Percentiles rank a stretch among this genome's conserved stretches.
These are phyloP conservation scores for Coleophora deauratella DNA, from an alignment of 2,888 invertebrate genomes.

Conservation along the genomic window DNA sequence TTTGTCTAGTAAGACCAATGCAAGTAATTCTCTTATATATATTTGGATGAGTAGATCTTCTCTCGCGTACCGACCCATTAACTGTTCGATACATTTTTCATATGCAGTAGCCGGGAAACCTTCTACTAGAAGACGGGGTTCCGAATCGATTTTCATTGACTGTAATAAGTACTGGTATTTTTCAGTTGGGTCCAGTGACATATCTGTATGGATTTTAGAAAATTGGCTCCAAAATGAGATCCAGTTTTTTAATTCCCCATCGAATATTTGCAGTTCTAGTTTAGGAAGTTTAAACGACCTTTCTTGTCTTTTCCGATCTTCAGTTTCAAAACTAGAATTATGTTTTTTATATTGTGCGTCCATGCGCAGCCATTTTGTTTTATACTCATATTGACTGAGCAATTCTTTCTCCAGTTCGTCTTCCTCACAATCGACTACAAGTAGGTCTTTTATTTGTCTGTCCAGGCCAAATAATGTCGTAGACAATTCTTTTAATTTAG, in stretches of 20 bases:
- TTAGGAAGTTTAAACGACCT: no score
- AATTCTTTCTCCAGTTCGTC: no score
- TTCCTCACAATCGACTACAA: no score
- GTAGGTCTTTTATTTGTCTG: no score
- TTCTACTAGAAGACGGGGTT: conserved; percentile 1
- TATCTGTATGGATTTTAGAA: background rate
- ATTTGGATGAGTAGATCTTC: conserved; percentile 4
- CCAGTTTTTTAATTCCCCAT: background rate
- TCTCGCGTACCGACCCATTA: conserved; percentile 2
- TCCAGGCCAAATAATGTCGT: no score
- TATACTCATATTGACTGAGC: no score
- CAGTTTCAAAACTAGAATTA: no score
- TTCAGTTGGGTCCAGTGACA: background rate
- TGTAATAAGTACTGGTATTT: conserved; percentile 2
- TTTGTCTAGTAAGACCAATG: background rate
- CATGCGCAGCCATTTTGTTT: no score
- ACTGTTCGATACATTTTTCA: background rate
- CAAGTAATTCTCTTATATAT: conserved; percentile 2
- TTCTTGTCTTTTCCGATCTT: no score
- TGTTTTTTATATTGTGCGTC: no score
- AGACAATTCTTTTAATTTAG: no score
- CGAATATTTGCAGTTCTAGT: no score
- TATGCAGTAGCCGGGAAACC: conserved; percentile 2
- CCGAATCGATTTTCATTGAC: background rate
- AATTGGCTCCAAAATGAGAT: background rate